Percentiles rank a stretch among this genome's conserved stretches.
These are phyloP conservation scores for Nowickia ferox DNA, from an alignment of 2,888 invertebrate species.

Conservation along the genomic window DNA sequence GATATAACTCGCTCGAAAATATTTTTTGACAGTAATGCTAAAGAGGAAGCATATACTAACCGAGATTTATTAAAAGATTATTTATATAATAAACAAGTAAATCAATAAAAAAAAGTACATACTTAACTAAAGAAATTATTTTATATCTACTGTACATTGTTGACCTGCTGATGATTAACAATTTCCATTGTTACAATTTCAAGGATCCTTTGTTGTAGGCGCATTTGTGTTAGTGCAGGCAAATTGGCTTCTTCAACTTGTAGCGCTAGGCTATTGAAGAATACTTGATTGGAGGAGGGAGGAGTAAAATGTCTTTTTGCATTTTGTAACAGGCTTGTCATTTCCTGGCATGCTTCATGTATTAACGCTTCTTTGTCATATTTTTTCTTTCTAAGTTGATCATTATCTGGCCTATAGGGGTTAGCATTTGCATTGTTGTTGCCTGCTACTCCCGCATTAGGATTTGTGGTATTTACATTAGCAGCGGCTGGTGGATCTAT, in stretches of 20 bases:
- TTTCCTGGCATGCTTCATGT: slow-evolving; percentile 63
- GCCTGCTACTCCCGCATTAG: not conserved
- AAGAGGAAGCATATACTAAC: slow-evolving; percentile 55
- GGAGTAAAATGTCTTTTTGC: slow-evolving; percentile 68
- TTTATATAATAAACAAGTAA: slow-evolving; percentile 61
- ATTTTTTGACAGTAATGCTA: slow-evolving; percentile 44
- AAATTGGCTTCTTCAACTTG: slow-evolving; percentile 67
- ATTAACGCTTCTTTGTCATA: slow-evolving; percentile 65
- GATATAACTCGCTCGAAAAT: slow-evolving; percentile 56
- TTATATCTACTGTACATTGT: slow-evolving; percentile 51
- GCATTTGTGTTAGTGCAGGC: slow-evolving; percentile 60
- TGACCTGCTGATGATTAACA: slow-evolving; percentile 53
- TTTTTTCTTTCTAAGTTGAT: slow-evolving; percentile 53
- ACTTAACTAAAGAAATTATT: slow-evolving; percentile 10
- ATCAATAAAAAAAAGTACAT: slow-evolving; percentile 52
- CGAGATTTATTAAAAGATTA: slow-evolving; percentile 69
- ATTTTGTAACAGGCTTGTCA: slow-evolving; percentile 64
- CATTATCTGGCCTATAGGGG: slow-evolving; percentile 37
- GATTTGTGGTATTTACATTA: slow-evolving; percentile 24
- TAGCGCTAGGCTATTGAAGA: slow-evolving; percentile 62
- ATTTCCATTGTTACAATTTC: slow-evolving; percentile 69
- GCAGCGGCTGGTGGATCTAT: slow-evolving; percentile 36
- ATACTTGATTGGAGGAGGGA: slow-evolving; percentile 64
- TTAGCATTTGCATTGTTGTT: not conserved
- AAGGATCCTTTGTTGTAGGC: slow-evolving; percentile 62